These are phyloP conservation scores for Heterodera filipjevi DNA, from an alignment of 2,888 invertebrate species.

Conservation along the genomic window DNA sequence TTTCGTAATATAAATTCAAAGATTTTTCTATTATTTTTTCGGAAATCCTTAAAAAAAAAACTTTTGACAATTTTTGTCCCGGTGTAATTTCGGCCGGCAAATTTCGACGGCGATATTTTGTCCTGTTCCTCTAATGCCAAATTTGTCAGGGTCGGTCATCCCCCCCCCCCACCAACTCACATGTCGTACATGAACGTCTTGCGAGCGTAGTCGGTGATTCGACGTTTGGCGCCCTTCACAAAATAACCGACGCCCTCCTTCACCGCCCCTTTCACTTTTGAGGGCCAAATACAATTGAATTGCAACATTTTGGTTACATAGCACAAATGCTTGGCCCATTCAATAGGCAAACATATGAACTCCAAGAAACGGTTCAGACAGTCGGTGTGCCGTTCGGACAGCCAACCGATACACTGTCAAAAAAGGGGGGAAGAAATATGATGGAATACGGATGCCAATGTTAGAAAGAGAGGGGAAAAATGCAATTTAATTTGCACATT, in stretches of 20 bases:
- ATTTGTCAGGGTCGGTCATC: not conserved
- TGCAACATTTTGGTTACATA: slow-evolving; percentile 23
- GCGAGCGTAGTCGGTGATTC: slow-evolving; percentile 35
- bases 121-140: too few relatives aligned
- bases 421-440: slow-evolving; percentile 1
- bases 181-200: slow-evolving; percentile 39
- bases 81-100: too few relatives aligned
- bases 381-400: slow-evolving; percentile 31
- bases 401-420: slow-evolving; percentile 38
- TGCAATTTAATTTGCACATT: too few relatives aligned
- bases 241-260: slow-evolving; percentile 43
- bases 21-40: too few relatives aligned
- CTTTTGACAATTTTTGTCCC: too few relatives aligned
- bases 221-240: slow-evolving; percentile 40
- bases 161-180: not conserved
- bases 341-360: slow-evolving; percentile 41
- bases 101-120: too few relatives aligned
- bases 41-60: too few relatives aligned
- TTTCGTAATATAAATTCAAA: too few relatives aligned
- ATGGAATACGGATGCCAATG: too few relatives aligned
- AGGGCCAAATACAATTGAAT: slow-evolving; percentile 40
- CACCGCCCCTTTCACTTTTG: slow-evolving; percentile 34
- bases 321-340: slow-evolving; percentile 30
- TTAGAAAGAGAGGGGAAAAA: too few relatives aligned
- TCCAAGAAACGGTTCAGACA: slow-evolving; percentile 40